phyloP scores from a whole-genome alignment of 1,140 invertebrate genomes.

The Cryptotermes secundus region DNA sequence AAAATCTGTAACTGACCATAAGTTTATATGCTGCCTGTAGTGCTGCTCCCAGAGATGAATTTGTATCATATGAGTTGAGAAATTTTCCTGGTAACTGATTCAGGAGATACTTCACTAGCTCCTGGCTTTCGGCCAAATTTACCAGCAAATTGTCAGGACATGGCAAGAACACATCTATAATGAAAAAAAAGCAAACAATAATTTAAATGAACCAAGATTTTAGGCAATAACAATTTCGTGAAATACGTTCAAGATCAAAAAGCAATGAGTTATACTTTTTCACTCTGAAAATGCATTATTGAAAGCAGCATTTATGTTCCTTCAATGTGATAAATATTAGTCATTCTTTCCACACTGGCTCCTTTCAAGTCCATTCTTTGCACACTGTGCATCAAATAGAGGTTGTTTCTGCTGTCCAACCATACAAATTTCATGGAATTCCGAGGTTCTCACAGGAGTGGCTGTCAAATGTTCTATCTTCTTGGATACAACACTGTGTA shows the following conservation, averaged over 20 bases:
- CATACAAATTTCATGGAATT: too few species aligned
- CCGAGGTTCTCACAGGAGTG: too few species aligned
- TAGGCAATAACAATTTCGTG: background rate
- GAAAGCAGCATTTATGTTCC: too few species aligned
- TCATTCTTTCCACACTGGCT: too few species aligned
- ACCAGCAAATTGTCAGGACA: conserved; percentile 91
- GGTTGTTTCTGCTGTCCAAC: too few species aligned
- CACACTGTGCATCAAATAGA: too few species aligned
- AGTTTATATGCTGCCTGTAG: conserved; percentile 91
- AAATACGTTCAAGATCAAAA: background rate
- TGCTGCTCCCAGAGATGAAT: conserved; percentile 87
- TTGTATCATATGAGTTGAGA: conserved; percentile 69
- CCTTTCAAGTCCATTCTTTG: too few species aligned
- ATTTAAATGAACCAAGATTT: background rate
- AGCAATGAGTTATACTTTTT: background rate
- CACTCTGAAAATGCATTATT: too few species aligned
- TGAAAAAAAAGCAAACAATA: conserved; percentile 32
- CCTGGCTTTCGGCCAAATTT: conserved; percentile 82
- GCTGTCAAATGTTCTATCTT: too few species aligned
- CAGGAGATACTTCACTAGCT: conserved; percentile 78
- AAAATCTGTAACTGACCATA: conserved; percentile 59
- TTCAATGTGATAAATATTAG: too few species aligned
- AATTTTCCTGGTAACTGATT: conserved; percentile 78
- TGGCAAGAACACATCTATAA: conserved; percentile 78
- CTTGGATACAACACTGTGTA: too few species aligned